Evolutionary conservation across 92 coral and sea anemone species (phyloP).

Genomic region (Desmophyllum pertusum): DNA sequence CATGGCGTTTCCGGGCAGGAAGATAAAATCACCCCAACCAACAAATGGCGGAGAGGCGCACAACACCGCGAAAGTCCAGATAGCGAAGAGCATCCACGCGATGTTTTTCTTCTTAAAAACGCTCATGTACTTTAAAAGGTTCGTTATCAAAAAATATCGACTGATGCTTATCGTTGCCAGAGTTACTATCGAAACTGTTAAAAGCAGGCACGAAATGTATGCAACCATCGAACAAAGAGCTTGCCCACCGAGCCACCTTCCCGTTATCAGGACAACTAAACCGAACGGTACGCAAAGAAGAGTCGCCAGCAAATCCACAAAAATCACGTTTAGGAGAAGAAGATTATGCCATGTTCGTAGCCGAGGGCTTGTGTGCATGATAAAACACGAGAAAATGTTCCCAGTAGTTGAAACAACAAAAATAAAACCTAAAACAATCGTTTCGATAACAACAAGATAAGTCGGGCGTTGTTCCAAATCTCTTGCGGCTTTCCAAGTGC

Average conservation of each 20-base stretch:
- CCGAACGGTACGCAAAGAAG: conserved; percentile 48
- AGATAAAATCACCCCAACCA: conserved; percentile 74
- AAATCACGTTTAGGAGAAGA: conserved; percentile 64
- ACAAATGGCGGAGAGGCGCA: conserved; percentile 70
- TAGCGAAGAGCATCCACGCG: conserved; percentile 50
- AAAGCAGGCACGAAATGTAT: conserved; percentile 52
- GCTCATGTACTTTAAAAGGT: conserved; percentile 55
- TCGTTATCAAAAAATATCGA: conserved; percentile 67
- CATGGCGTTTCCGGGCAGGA: conserved; percentile 71
- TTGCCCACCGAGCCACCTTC: conserved; percentile 52
- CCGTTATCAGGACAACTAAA: conserved; percentile 52
- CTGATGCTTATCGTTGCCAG: conserved; percentile 73
- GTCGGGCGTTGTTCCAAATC: conserved; percentile 58
- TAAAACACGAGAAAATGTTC: conserved; percentile 60
- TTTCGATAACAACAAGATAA: conserved; percentile 57
- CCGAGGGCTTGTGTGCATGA: conserved; percentile 70
- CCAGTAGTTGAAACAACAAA: conserved; percentile 48
- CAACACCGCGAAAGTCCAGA: conserved; percentile 53
- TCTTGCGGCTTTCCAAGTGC: conserved; percentile 29
- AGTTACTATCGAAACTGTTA: conserved; percentile 55
- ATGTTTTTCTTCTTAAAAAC: conserved; percentile 64
- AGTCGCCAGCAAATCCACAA: conserved; percentile 67
- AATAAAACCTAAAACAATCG: conserved; percentile 39
- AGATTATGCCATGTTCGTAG: conserved; percentile 83
- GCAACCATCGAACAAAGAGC: conserved; percentile 59